phyloP scores from a whole-genome alignment of 2,113 vertebrate species.

The Rhea pennata region DNA sequence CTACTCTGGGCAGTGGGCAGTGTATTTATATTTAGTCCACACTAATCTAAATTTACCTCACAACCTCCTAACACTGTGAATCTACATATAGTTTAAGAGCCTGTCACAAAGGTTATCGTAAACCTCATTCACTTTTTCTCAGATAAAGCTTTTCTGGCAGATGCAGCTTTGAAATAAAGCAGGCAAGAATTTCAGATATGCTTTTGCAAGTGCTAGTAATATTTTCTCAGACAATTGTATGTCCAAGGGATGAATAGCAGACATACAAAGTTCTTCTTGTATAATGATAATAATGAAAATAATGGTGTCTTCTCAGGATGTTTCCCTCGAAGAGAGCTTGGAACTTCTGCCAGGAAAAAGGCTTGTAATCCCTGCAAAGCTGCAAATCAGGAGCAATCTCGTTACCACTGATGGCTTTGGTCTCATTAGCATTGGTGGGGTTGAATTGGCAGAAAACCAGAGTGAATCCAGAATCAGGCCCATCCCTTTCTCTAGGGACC shows the following conservation, averaged over 20 bases:
- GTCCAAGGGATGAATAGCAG: background rate
- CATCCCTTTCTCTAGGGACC: background rate
- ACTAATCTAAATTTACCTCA: constrained; percentile 21
- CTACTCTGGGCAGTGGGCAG: background rate
- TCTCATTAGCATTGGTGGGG: background rate
- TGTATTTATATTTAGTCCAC: constrained; percentile 39
- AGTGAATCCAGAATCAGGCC: background rate
- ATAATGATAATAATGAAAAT: no score
- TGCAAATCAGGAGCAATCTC: background rate
- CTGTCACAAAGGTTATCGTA: constrained; percentile 51
- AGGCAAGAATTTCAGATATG: constrained; percentile 45
- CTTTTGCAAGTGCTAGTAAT: background rate
- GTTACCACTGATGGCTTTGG: background rate
- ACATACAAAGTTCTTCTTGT: background rate
- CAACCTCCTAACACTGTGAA: constrained; percentile 13
- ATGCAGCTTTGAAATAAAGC: constrained; percentile 23
- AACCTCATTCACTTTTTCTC: background rate
- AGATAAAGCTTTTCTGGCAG: constrained; percentile 34
- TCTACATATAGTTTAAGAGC: background rate
- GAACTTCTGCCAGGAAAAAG: background rate
- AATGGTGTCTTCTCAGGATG: no score
- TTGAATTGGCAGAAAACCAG: background rate
- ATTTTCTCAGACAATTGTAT: background rate
- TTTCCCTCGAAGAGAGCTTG: background rate
- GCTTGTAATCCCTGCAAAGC: background rate